Base-by-base conservation (phyloP, 2,888 invertebrate species). In the Sabatieria punctata region DNA sequence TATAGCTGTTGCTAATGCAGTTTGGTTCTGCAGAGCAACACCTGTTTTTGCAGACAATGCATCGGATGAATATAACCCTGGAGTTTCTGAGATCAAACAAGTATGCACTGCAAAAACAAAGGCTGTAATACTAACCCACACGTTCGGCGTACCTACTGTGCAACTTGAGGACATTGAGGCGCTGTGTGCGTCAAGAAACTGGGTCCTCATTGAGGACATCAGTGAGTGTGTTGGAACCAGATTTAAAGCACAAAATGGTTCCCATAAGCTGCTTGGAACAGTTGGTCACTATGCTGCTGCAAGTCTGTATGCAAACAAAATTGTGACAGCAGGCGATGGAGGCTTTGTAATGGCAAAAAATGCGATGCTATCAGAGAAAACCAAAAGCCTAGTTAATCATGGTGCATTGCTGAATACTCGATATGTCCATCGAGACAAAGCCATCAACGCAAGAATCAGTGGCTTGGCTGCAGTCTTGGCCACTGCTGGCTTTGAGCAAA, bases 1-100 rank as follows among this genome's bases (percentile, higher is more conserved):
- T 48, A 47, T 47, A 4, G 47, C 47, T 25, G 47, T 47, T 8
- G 3, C 47, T 15, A 47, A 47, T 47, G 46, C 46, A 15, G 47
- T 47, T 24, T 4, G 40, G 6, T 47, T 46, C 27, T n/a, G 48
- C 22, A 22, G 47, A 3, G 47, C 45, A 11, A 46, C 11, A 15
- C 45, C 46, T 3, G 22, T 47, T 8, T 47, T 47, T 21, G 47
- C 27, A 18, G 47, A 47, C 43, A 27, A 19, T 22, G 47, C 39
- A 4, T 3, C 11, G 4, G 30, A 4, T 30, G 15, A 8, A 11
- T 47, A 48, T 26, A 47, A 47, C 44, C 49, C 47, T 22, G 45
- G 46, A n/a, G 6, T 4, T 15, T 11, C 11, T 3, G 48, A 47
- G 25, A 18, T 46, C 4, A 24, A 11, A 2, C 15, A 6, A 15